A percentile compares a stretch with the other conserved stretches of the same genome.
Conservation (phyloP, 2,113 vertebrate species). For the Carassius auratus region DNA sequence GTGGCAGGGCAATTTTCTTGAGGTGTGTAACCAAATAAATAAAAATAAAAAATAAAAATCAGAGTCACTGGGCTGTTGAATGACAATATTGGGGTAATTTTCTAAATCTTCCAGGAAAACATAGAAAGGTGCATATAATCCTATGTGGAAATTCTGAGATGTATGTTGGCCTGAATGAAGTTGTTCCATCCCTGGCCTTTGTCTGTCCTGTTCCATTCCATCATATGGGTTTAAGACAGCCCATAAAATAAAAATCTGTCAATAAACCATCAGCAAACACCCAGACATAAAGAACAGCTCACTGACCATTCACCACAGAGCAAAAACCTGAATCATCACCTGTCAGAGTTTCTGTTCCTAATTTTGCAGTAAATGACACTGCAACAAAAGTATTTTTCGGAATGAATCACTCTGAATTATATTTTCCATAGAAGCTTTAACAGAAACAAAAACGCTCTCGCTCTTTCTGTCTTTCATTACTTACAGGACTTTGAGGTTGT, state of each 20-base stretch:
- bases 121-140: not conserved
- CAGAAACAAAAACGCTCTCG: slow-evolving; percentile 11
- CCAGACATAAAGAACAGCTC: not conserved
- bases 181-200: not conserved
- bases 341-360: not conserved
- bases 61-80: not conserved
- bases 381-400: not conserved
- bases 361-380: not conserved
- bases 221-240: not conserved
- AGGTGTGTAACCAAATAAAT: not conserved
- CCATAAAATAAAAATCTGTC: not conserved
- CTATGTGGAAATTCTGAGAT: not conserved
- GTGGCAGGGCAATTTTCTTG: not conserved
- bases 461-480: slow-evolving; percentile 66
- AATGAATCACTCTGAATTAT: slow-evolving; percentile 5
- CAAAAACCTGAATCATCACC: slow-evolving; percentile 23
- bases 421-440: slow-evolving; percentile 15
- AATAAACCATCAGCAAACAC: not conserved
- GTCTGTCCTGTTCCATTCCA: not conserved
- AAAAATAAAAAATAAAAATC: not conserved
- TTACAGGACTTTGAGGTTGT: slow-evolving; percentile 94
- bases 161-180: not conserved
- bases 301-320: not conserved
- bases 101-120: not conserved
- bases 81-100: not conserved